Evolutionary conservation across 2,888 invertebrate genomes (phyloP), one percentile per base, ranked within the genome.

Genomic region (Tenthredo livida): DNA sequence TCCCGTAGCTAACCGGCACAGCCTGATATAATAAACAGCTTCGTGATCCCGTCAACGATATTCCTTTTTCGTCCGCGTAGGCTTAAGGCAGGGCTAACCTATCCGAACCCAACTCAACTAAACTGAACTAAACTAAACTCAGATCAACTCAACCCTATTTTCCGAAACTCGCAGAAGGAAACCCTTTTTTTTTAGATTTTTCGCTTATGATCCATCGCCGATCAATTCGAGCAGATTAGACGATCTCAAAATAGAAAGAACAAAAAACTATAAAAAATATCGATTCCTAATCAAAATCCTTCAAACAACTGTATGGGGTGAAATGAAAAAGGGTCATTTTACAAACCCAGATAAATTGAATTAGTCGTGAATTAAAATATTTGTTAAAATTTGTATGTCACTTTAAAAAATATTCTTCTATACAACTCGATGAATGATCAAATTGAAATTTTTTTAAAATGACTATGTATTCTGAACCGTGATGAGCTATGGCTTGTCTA

Each of bases 21-120:
- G 80, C 25, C 50, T 61, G 37, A 80, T 61, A 40, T 80, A 80
- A 80, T 80, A 61, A 80, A 80, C 80, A 80, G 80, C 37, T 80
- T 40, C 37, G 80, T 80, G 80, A 80, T 80, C 80, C 80, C 80
- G 58, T 80, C 40, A 61, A 80, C 80, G 80, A 80, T 80, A 80
- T 33, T 80, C 50, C 61, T 61, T 80, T 80, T 58, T 61, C 61
- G 21, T 61, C 40, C 37, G 25, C 37, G 10, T 80, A 21, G 80
- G 33, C 80, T 80, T 61, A n/a, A 21, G 80, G 29, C 33, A 33
- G n/a, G 61, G 61, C 61, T 61, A 80, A 61, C 9, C 40, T 54
- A 54, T 21, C 37, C 37, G 25, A 33, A 37, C 37, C 37, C 61
- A 61, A 61, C 61, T 61, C 54, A 54, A 54, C 54, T 54, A 54